A percentile compares a stretch with the other conserved stretches of the same genome.
These are phyloP conservation scores for Toxonevra muliebris DNA, from an alignment of 2,888 invertebrate species.

Conservation along the genomic window DNA sequence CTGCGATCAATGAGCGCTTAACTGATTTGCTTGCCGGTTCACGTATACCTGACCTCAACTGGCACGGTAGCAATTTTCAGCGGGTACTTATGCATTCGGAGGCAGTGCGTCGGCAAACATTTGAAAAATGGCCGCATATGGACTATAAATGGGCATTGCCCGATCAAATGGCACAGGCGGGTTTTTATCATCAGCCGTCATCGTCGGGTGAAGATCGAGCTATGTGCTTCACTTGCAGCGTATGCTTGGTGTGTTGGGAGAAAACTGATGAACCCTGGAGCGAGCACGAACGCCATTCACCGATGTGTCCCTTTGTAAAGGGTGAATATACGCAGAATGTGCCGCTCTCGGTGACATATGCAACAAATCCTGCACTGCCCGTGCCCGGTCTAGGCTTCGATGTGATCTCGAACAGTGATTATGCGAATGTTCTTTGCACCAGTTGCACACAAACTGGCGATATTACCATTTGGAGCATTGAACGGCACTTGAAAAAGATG, in stretches of 20 bases:
- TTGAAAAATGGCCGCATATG: conserved; percentile 96
- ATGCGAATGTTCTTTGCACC: conserved; percentile 70
- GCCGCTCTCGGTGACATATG: conserved; percentile 85
- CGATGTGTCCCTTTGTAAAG: conserved; percentile 91
- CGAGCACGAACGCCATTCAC: conserved; percentile 94
- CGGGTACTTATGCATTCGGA: conserved; percentile 88
- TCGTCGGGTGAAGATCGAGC: conserved; percentile 91
- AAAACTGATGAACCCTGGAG: conserved; percentile 97
- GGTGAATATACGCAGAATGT: conserved; percentile 96
- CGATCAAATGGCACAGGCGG: conserved; percentile 96
- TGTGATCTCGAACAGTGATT: conserved; percentile 71
- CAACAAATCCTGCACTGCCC: conserved; percentile 79
- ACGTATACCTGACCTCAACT: conserved; percentile 62
- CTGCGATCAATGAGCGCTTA: conserved; percentile 87
- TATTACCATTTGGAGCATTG: conserved; percentile 85
- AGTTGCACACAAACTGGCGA: conserved; percentile 70
- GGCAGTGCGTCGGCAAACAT: conserved; percentile 88
- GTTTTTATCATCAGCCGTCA: conserved; percentile 94
- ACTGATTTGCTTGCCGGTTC: conserved; percentile 75
- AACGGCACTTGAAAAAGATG: conserved; percentile 77
- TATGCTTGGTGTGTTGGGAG: conserved; percentile 96
- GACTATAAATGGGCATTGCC: conserved; percentile 97
- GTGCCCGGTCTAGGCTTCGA: conserved; percentile 66
- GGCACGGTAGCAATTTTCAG: conserved; percentile 60
- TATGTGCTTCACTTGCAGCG: conserved; percentile 95